These are phyloP conservation scores for Philaethria dido DNA, from an alignment of 2,888 invertebrate species.

Conservation along the genomic window DNA sequence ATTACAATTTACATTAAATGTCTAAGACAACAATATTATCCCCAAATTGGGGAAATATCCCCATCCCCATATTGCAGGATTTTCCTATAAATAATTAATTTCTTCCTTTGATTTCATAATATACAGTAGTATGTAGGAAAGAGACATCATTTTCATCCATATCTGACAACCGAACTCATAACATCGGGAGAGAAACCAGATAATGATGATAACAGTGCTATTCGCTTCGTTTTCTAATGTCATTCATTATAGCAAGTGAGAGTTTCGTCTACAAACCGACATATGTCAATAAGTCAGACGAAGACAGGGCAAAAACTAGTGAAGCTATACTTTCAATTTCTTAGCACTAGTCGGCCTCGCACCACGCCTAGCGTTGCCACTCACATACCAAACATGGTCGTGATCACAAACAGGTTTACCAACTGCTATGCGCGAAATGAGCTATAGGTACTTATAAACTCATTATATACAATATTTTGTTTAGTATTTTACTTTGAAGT, in stretches of 20 bases:
- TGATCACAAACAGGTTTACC: slow-evolving; percentile 72
- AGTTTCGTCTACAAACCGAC: slow-evolving; percentile 6
- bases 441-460: slow-evolving; percentile 26
- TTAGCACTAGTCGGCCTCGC: slow-evolving; percentile 60
- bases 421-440: slow-evolving; percentile 49
- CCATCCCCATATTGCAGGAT: too few species aligned
- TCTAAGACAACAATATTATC: not conserved
- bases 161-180: not conserved
- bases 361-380: slow-evolving; percentile 58
- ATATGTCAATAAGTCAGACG: slow-evolving; percentile 20
- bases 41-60: not conserved
- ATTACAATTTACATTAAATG: not conserved
- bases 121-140: too few species aligned
- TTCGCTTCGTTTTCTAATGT: slow-evolving; percentile 17
- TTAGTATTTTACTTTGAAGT: not conserved
- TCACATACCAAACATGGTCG: slow-evolving; percentile 75
- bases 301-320: slow-evolving; percentile 38
- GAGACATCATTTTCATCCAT: not conserved
- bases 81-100: too few species aligned
- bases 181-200: not conserved
- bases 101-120: too few species aligned
- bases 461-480: slow-evolving; percentile 19
- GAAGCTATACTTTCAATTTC: slow-evolving; percentile 68
- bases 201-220: not conserved
- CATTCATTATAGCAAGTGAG: not conserved